Evolutionary conservation across 1,140 invertebrate genomes (phyloP).

Genomic region (Drosophila ohnishii): DNA sequence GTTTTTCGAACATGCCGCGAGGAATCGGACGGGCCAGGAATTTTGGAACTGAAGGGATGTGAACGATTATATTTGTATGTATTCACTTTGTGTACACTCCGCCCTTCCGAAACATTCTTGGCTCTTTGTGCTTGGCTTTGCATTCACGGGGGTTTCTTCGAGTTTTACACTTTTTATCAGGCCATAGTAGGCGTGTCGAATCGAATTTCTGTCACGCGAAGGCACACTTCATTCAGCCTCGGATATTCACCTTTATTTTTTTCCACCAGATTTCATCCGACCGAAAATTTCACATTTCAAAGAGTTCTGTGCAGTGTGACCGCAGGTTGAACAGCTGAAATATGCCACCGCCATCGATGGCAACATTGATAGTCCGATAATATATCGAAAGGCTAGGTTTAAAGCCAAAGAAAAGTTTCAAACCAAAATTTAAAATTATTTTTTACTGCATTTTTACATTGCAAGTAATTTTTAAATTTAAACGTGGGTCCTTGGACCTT

Average conservation of each 20-base stretch:
- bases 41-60: too few species aligned
- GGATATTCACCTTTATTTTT: conserved; percentile 27
- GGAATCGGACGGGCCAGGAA: too few species aligned
- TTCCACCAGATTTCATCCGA: conserved; percentile 21
- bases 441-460: background rate
- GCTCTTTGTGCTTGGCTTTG: conserved; percentile 15
- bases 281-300: conserved; percentile 32
- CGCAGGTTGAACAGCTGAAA: background rate
- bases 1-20: too few species aligned
- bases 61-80: conserved; percentile 20
- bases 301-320: conserved; percentile 25
- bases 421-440: background rate
- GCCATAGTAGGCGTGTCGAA: conserved; percentile 20
- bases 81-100: conserved; percentile 27
- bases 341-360: background rate
- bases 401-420: background rate
- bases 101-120: conserved; percentile 36
- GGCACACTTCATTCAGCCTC: conserved; percentile 11
- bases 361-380: background rate
- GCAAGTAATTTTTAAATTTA: background rate
- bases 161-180: conserved; percentile 4
- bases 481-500: too few species aligned
- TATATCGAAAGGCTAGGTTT: background rate
- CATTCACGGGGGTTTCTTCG: conserved; percentile 7
- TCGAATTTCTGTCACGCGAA: conserved; percentile 27